phyloP scores from a whole-genome alignment of 1,140 invertebrate genomes.

The Apis dorsata region DNA sequence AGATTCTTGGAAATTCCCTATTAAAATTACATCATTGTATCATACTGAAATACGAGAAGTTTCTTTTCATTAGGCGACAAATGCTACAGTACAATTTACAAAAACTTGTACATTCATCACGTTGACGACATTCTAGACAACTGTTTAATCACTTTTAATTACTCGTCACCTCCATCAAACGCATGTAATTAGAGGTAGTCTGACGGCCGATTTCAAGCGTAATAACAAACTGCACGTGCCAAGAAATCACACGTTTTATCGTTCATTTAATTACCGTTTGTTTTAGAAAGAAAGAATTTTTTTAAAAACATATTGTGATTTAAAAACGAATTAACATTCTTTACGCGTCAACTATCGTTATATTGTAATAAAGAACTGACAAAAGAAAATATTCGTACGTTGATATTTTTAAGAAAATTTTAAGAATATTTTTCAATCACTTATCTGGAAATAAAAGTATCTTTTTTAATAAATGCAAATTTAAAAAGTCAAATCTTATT shows the following conservation, averaged over 20 bases:
- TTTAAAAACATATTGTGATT: neutral
- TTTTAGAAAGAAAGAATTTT: neutral
- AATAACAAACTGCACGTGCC: conserved; percentile 29
- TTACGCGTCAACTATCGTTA: neutral
- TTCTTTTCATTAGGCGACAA: neutral
- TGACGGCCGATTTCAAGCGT: conserved; percentile 24
- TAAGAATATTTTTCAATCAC: too few relatives aligned
- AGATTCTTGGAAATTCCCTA: neutral
- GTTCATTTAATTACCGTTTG: conserved; percentile 2
- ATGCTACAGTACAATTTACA: neutral
- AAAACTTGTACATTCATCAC: neutral
- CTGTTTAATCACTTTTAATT: conserved; percentile 41
- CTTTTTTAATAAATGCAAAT: too few relatives aligned
- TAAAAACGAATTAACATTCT: neutral
- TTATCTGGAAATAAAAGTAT: too few relatives aligned
- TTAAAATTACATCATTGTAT: neutral
- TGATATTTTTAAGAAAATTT: neutral
- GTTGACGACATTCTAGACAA: conserved; percentile 12
- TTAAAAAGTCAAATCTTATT: too few relatives aligned
- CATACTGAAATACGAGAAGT: neutral
- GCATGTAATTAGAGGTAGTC: conserved; percentile 30
- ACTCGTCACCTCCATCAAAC: conserved; percentile 37
- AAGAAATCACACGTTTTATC: conserved; percentile 14
- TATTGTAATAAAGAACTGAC: neutral
- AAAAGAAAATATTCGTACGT: neutral